These are phyloP conservation scores for Ctenochaetus hawaiiensis DNA, from an alignment of 2,797 vertebrate genomes.

Conservation along the genomic window DNA sequence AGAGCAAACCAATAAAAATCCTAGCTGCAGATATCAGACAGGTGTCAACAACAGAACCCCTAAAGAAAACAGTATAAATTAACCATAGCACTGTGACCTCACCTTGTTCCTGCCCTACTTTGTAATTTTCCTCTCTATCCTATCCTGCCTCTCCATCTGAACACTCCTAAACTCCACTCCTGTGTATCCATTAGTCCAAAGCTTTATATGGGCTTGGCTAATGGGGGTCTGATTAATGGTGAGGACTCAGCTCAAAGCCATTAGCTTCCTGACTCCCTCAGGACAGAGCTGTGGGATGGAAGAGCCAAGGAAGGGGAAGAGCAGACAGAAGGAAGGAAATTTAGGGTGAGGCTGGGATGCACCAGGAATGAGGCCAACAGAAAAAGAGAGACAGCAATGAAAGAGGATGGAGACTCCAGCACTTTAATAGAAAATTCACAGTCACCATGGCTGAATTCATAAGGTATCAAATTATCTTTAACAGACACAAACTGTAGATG, in stretches of 20 bases:
- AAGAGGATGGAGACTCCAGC: conserved; percentile 20
- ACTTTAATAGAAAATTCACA: conserved; percentile 26
- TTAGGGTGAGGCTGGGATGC: conserved; percentile 15
- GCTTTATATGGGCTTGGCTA: conserved; percentile 64
- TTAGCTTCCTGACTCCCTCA: conserved; percentile 66
- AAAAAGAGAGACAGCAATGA: conserved; percentile 18
- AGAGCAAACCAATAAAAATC: not conserved
- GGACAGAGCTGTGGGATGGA: conserved; percentile 55
- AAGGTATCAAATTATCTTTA: conserved; percentile 49
- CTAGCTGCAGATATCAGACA: not conserved
- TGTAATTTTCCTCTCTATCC: conserved; percentile 7
- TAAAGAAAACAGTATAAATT: not conserved
- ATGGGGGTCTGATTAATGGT: conserved; percentile 78
- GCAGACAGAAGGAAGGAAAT: not conserved
- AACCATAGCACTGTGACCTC: conserved; percentile 13
- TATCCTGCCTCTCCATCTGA: conserved; percentile 26
- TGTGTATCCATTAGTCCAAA: conserved; percentile 69
- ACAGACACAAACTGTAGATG: conserved; percentile 36
- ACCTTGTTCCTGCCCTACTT: conserved; percentile 5
- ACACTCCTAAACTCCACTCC: conserved; percentile 25
- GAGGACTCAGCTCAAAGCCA: conserved; percentile 67
- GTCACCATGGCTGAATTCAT: conserved; percentile 37
- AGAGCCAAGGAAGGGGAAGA: conserved; percentile 15
- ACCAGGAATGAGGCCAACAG: conserved; percentile 35
- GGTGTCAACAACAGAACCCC: conserved; percentile 2